phyloP scores from a whole-genome alignment of 2,888 invertebrate genomes.

The Digitonthophagus gazella region DNA sequence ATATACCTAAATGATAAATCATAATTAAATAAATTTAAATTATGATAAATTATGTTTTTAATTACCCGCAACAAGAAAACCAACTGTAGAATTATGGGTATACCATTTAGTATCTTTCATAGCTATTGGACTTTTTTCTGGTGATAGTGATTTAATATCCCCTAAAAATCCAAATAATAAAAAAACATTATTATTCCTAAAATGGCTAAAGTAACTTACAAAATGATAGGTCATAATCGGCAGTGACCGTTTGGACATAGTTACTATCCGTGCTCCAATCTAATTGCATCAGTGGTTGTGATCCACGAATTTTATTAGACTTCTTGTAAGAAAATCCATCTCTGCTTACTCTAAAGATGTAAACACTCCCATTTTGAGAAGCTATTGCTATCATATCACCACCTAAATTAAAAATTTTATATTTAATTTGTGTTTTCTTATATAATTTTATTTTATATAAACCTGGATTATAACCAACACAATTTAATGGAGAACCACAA shows the following conservation, averaged over 20 bases:
- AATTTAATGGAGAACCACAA: conserved; percentile 83
- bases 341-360: conserved; percentile 79
- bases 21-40: not conserved
- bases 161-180: conserved; percentile 56
- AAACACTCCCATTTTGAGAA: conserved; percentile 84
- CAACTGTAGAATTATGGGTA: conserved; percentile 82
- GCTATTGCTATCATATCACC: conserved; percentile 87
- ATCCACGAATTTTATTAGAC: conserved; percentile 82
- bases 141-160: conserved; percentile 85
- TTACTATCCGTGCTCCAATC: conserved; percentile 92
- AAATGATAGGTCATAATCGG: conserved; percentile 84
- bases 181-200: not conserved
- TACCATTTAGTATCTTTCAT: conserved; percentile 92
- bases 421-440: not conserved
- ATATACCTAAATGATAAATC: conserved; percentile 61
- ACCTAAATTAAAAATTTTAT: conserved; percentile 56
- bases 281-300: conserved; percentile 79
- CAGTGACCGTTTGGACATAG: conserved; percentile 84
- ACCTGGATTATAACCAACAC: conserved; percentile 87
- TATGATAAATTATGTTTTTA: not conserved
- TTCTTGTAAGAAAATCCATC: conserved; percentile 90
- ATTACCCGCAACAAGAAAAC: conserved; percentile 81
- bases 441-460: conserved; percentile 25
- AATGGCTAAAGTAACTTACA: conserved; percentile 61
- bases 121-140: conserved; percentile 83